phyloP scores from a whole-genome alignment of 2,888 invertebrate genomes.

The Erebia epiphron region DNA sequence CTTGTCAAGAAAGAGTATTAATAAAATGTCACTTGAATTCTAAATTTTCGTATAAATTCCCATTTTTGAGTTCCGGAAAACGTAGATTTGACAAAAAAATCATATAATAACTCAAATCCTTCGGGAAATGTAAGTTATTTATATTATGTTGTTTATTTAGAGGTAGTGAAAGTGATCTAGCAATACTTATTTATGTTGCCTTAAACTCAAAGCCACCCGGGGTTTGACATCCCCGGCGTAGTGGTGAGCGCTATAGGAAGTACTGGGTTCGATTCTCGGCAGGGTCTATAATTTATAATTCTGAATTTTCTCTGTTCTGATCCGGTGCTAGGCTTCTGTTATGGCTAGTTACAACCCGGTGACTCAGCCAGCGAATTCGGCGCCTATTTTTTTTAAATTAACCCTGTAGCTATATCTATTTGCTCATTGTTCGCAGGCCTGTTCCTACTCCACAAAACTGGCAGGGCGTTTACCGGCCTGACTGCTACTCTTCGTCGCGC shows the following conservation, averaged over 20 bases:
- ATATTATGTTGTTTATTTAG: neutral
- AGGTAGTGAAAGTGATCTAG: too few species aligned
- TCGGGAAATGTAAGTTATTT: slow-evolving; percentile 45
- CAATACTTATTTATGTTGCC: too few species aligned
- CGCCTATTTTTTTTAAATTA: too few species aligned
- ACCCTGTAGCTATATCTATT: neutral
- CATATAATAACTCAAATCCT: slow-evolving; percentile 20
- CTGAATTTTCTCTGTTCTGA: too few species aligned
- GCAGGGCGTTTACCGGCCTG: slow-evolving; percentile 58
- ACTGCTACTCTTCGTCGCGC: slow-evolving; percentile 53
- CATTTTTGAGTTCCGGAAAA: neutral
- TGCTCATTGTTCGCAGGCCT: slow-evolving; percentile 49
- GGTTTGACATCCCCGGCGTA: too few species aligned
- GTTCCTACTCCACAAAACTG: slow-evolving; percentile 49
- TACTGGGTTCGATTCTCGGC: too few species aligned
- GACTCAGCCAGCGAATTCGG: too few species aligned
- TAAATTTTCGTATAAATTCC: slow-evolving; percentile 37
- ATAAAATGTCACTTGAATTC: slow-evolving; percentile 15
- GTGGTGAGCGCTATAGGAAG: too few species aligned
- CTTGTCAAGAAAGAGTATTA: neutral
- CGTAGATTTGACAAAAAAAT: neutral
- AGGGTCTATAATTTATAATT: too few species aligned
- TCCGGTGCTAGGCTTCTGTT: too few species aligned
- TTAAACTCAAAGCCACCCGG: too few species aligned
- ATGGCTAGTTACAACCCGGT: too few species aligned